Conservation (phyloP, 2,113 vertebrate species). For the Hippocampus comes region DNA sequence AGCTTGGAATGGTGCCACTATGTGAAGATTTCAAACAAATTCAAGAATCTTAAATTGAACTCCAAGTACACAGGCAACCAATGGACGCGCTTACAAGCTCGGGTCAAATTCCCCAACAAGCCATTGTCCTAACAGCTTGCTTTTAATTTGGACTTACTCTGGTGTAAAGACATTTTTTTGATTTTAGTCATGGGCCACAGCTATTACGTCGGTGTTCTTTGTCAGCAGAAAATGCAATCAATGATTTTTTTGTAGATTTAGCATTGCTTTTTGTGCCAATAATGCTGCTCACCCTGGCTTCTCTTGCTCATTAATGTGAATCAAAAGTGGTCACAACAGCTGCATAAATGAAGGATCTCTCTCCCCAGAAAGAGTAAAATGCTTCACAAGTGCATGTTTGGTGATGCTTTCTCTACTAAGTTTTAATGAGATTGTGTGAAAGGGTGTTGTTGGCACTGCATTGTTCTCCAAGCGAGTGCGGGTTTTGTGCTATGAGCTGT, state of each 20-base stretch:
- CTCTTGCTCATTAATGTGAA: constrained; percentile 45
- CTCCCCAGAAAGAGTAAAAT: constrained; percentile 17
- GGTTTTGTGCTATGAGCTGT: too few species aligned
- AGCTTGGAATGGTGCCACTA: too few species aligned
- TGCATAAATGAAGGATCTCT: constrained; percentile 40
- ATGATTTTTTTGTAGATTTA: constrained; percentile 54
- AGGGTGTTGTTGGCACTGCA: neutral
- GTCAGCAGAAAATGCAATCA: constrained; percentile 58
- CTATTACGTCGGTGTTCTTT: constrained; percentile 41
- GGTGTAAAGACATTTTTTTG: constrained; percentile 42
- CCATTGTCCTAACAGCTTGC: constrained; percentile 38
- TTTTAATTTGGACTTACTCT: constrained; percentile 55
- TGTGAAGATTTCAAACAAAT: too few species aligned
- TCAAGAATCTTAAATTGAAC: too few species aligned
- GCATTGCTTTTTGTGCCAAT: constrained; percentile 50
- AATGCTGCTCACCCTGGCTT: constrained; percentile 44
- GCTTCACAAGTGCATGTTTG: neutral
- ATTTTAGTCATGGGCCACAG: constrained; percentile 49
- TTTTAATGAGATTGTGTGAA: neutral
- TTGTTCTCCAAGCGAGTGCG: neutral
- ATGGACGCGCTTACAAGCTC: constrained; percentile 11
- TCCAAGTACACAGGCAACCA: neutral
- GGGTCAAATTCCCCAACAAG: constrained; percentile 40
- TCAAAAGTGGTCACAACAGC: constrained; percentile 28
- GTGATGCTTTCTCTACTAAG: constrained; percentile 1